Conservation (phyloP, 2,888 invertebrate genomes). For the Caenorhabditis sinica region DNA sequence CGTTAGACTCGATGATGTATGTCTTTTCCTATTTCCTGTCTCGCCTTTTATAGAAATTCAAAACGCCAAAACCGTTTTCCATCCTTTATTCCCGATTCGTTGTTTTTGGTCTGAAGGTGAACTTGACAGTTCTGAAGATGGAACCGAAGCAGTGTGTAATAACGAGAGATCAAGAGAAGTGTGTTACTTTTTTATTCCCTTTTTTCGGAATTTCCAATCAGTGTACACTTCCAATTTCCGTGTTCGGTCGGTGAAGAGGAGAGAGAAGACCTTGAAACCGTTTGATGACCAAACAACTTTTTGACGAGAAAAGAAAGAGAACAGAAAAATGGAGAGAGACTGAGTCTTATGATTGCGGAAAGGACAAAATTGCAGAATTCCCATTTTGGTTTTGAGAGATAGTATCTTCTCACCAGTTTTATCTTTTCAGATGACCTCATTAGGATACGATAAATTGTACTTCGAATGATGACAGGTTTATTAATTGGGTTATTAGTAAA, state of each 20-base stretch:
- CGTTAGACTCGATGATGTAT: conserved; percentile 52
- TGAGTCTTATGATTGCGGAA: conserved; percentile 42
- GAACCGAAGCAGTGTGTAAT: conserved; percentile 31
- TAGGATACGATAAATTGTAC: neutral
- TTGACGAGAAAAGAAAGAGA: conserved; percentile 7
- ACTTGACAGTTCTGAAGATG: conserved; percentile 52
- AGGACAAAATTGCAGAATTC: conserved; percentile 31
- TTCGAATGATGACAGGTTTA: conserved; percentile 37
- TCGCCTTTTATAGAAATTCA: conserved; percentile 48
- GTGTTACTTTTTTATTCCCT: conserved; percentile 41
- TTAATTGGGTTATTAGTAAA: neutral
- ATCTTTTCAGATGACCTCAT: conserved; percentile 12
- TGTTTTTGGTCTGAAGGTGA: conserved; percentile 31
- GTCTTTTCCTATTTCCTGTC: conserved; percentile 31
- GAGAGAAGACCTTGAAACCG: conserved; percentile 57
- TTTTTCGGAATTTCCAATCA: conserved; percentile 53
- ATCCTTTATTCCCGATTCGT: conserved; percentile 12
- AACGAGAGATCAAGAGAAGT: conserved; percentile 31
- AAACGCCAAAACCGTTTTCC: conserved; percentile 18
- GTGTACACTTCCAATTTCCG: conserved; percentile 56
- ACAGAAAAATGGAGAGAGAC: conserved; percentile 8
- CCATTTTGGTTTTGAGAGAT: conserved; percentile 9
- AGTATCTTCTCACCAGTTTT: conserved; percentile 9
- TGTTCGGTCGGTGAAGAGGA: conserved; percentile 31
- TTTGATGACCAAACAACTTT: conserved; percentile 55